Percentiles rank a stretch among this genome's conserved stretches.
These are phyloP conservation scores for Malurus elegans DNA, from an alignment of 2,113 vertebrate species.

Conservation along the genomic window DNA sequence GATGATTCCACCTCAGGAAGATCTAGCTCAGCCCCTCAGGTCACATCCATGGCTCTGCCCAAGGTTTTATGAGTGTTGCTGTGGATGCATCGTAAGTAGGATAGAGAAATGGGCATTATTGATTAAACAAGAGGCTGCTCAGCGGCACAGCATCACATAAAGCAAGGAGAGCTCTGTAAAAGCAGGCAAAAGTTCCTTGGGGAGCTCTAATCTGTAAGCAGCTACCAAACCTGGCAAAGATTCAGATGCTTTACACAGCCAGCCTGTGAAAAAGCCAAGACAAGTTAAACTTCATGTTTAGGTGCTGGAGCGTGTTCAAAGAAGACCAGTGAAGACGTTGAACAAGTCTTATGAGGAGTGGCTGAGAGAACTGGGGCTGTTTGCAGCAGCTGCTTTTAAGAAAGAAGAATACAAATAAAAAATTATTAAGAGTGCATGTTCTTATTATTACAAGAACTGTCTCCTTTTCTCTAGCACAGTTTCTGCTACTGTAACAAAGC, in stretches of 20 bases:
- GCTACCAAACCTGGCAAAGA: neutral
- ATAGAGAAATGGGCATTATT: neutral
- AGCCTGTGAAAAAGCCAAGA: neutral
- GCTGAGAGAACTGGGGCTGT: neutral
- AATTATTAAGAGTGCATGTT: neutral
- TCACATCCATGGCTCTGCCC: fast-evolving
- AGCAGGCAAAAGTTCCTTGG: neutral
- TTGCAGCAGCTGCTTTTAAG: neutral
- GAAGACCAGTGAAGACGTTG: neutral
- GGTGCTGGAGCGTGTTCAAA: neutral
- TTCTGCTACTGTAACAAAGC: neutral
- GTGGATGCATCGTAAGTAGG: neutral
- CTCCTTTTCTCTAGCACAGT: neutral
- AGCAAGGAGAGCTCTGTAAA: neutral
- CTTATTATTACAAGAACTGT: neutral
- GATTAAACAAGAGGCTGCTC: neutral
- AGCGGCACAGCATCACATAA: neutral
- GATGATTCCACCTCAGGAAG: neutral
- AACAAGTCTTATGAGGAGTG: neutral
- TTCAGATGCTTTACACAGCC: neutral
- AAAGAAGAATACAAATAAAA: neutral
- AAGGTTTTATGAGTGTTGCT: neutral
- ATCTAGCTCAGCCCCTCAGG: neutral
- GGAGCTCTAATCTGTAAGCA: neutral
- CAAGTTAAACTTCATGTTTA: neutral